Conservation (phyloP, 2,113 vertebrate species). For the Hiodon alosoides region DNA sequence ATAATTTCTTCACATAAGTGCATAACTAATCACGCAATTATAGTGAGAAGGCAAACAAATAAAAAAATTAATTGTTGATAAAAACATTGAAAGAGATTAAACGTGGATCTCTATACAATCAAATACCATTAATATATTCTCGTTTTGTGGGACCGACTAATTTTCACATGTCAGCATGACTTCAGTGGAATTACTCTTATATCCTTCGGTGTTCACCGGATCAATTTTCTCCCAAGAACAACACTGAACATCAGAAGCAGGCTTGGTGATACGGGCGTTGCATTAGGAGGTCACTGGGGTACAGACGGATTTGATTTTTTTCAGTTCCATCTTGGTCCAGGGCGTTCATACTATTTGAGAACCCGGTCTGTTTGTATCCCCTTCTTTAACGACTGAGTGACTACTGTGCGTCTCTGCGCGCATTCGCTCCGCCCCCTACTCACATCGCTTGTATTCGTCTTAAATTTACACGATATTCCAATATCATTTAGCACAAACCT, state of each 20-base stretch:
- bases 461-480: conserved; percentile 41
- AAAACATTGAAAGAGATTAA: no score
- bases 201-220: background rate
- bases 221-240: background rate
- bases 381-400: conserved; percentile 22
- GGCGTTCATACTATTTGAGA: background rate
- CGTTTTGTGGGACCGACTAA: no score
- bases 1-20: background rate
- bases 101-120: no score
- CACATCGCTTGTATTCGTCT: conserved; percentile 41
- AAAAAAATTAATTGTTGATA: no score
- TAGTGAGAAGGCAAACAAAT: background rate
- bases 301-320: background rate
- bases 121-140: no score
- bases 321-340: conserved; percentile 6
- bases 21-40: background rate
- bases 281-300: conserved; percentile 12
- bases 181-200: no score
- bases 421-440: conserved; percentile 32
- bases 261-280: background rate
- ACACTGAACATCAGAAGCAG: background rate
- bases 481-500: conserved; percentile 46
- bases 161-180: no score
- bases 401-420: conserved; percentile 17
- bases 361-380: background rate